Evolutionary conservation across 2,888 invertebrate species (phyloP).

Genomic region (Diaperis boleti): DNA sequence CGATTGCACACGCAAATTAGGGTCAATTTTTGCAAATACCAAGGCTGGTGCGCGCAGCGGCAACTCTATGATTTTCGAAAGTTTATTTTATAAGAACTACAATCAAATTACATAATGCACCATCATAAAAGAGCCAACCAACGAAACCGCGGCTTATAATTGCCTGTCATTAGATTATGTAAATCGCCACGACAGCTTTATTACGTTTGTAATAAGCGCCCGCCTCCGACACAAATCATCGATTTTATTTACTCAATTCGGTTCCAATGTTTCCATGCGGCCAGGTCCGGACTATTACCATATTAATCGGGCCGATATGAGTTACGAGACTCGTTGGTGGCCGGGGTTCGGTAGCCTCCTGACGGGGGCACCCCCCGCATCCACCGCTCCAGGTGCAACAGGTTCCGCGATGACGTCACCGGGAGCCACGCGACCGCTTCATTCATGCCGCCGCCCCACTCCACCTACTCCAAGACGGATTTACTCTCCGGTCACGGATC

Average conservation of each 20-base stretch:
- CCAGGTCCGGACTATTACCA: conserved; percentile 11
- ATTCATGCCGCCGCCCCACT: conserved; percentile 52
- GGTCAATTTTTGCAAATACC: conserved; percentile 38
- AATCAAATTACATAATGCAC: conserved; percentile 24
- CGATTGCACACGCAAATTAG: conserved; percentile 27
- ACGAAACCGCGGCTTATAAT: conserved; percentile 17
- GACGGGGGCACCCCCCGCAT: conserved; percentile 37
- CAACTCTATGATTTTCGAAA: conserved; percentile 30
- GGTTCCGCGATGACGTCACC: conserved; percentile 55
- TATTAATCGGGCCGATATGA: conserved; percentile 27
- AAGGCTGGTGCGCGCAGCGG: conserved; percentile 16
- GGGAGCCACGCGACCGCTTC: conserved; percentile 58
- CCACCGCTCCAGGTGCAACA: conserved; percentile 56
- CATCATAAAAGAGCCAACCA: conserved; percentile 14
- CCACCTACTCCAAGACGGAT: conserved; percentile 35
- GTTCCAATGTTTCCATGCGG: conserved; percentile 1
- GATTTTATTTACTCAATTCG: conserved; percentile 24
- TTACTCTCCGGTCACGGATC: conserved; percentile 40
- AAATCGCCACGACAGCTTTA: conserved; percentile 29
- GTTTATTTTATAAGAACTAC: conserved; percentile 30
- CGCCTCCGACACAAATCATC: conserved; percentile 27
- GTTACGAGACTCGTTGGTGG: conserved; percentile 35
- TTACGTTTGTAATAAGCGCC: conserved; percentile 13
- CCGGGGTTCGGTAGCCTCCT: conserved; percentile 38
- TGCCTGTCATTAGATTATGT: conserved; percentile 34